Base-by-base conservation (phyloP, 2,888 invertebrate species). In the Zygaena filipendulae region DNA sequence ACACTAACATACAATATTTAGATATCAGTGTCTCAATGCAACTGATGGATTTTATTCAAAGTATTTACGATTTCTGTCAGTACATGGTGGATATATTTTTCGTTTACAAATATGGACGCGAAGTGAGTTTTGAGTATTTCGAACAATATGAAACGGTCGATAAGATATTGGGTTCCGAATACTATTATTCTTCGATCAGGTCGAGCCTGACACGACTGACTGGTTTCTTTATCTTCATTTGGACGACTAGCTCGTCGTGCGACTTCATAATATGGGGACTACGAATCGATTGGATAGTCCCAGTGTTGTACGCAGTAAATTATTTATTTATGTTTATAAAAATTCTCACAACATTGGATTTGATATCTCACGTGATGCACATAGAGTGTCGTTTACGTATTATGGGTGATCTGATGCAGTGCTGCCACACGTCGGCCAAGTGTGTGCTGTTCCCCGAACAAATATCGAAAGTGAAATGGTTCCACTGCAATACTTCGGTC, bases 281-380 rank as follows among this genome's bases (percentile, higher is more conserved):
- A 2, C 49, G 40, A 13, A 60, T 47, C 22, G 67, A 59, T 13
- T 49, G 47, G 38, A 13, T 39, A 3, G 16, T 16, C 4, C 52
- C 72, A 2, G 11, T 45, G 1, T 20, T 48, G 1, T 66, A 55
- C 37, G 43, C 53, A 1, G 11, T 56, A 5, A 30, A 55, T 3
- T 70, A 69, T 33, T 12, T 67, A 2, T 70, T 53, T 42, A 35
- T 68, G 11, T 45, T 61, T n/a, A 54, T 69, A 18, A 74, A 71
- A 52, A 64, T 70, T 11, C 33, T 69, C 1, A 64, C 62, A 1
- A 60, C 49, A 3, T 31, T 72, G 11, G 64, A 71, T 39, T 42
- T 72, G 11, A 59, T 60, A 14, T 50, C 57, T 12, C 63, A 74
- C 32, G 49, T 63, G 3, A 51, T 57, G 40, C 58, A 68, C 2